These are phyloP conservation scores for Mamestra brassicae DNA, from an alignment of 2,888 invertebrate genomes.

Conservation along the genomic window DNA sequence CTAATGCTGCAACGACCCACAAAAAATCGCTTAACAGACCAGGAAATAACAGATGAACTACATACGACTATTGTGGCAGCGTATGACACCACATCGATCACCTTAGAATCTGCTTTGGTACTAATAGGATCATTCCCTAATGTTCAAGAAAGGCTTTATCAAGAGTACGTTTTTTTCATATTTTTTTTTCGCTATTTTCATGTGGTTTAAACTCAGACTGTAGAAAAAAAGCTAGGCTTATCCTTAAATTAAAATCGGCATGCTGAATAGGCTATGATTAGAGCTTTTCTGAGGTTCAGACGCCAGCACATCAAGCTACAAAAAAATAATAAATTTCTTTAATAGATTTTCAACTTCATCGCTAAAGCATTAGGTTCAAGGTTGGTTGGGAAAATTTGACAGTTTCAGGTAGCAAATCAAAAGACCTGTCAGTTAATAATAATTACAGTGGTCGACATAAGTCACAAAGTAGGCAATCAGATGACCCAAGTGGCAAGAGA, in stretches of 20 bases:
- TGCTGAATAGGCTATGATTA: neutral
- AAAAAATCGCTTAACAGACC: constrained; percentile 8
- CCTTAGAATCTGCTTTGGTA: neutral
- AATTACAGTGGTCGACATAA: neutral
- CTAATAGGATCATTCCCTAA: constrained; percentile 29
- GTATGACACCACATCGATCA: neutral
- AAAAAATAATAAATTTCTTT: no score
- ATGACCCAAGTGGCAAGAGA: neutral
- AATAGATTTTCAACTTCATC: no score
- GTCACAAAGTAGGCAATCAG: neutral
- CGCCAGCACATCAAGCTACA: no score
- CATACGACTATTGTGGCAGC: constrained; percentile 6
- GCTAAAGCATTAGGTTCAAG: no score
- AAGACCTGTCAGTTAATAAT: no score
- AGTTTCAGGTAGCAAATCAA: no score
- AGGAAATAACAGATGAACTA: constrained; percentile 23
- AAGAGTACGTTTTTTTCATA: neutral
- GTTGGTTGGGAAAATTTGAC: no score
- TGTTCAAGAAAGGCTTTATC: constrained; percentile 17
- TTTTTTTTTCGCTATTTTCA: no score
- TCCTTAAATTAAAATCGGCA: neutral
- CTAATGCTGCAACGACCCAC: constrained; percentile 5
- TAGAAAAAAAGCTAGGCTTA: no score
- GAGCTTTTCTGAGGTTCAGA: neutral
- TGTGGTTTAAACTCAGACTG: no score